Base-by-base conservation (phyloP, 1,140 invertebrate species). In the Apolygus lucorum region DNA sequence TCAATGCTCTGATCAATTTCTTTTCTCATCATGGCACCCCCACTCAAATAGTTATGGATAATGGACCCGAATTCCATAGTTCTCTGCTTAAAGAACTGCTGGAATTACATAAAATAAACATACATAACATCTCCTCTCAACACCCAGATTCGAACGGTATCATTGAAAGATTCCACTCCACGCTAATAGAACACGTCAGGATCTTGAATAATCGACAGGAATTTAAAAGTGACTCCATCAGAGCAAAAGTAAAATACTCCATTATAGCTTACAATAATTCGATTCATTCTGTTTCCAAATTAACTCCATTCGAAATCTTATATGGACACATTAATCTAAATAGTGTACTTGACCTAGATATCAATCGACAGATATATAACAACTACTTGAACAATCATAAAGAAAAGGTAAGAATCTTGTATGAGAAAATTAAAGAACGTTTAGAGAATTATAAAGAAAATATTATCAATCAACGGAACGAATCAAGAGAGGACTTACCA, bases 141-240 rank as follows among this genome's bases (percentile, higher is more conserved):
- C 63, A 65, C 28, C 63, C 63, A 26, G 63, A 65, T 8, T 65
- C 63, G 14, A 65, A 65, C 21, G 63, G 63, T 26, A 11, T 29
- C 13, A 28, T 65, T 11, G 63, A 65, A 65, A 22, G 63, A 65
- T 65, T 65, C 27, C 63, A 65, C 27, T 65, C 63, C 26, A 65
- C 63, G 2, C 27, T 65, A 26, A 17, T 27, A 22, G 28, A 29
- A 65, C 25, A 26, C 25, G 11, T 65, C 27, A 2, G 25, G 21
- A 21, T 29, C 13, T 26, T 29, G 11, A 26, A 65, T 8, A 28
- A 65, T 26, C 11, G 27, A 65, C 13, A 28, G 4, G 25, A 65
- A 8, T 65, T 13, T 26, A 28, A 65, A 26, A 28, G 11, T 13
- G 63, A 65, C 2, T 8, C 2, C 11, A 22, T 65, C 13, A 11